These are phyloP conservation scores for Danaus plexippus DNA, from an alignment of 1,140 invertebrate genomes.

Conservation along the genomic window DNA sequence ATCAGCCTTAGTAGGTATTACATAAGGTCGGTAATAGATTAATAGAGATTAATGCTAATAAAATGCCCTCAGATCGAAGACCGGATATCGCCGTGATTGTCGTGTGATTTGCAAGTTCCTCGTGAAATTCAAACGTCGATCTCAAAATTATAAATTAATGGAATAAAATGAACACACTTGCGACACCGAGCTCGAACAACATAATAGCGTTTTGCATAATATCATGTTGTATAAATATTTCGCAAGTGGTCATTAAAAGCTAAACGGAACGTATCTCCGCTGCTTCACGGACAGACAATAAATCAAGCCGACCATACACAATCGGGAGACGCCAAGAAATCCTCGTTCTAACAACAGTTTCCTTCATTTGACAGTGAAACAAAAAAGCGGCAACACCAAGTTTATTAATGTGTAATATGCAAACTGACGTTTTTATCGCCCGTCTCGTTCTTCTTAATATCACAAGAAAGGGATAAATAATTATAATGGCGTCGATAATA, in stretches of 20 bases:
- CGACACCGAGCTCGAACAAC: neutral
- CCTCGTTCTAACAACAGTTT: too few relatives aligned
- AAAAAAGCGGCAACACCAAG: constrained; percentile 5
- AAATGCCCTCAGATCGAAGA: constrained; percentile 26
- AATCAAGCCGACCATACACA: neutral
- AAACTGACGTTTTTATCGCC: constrained; percentile 17
- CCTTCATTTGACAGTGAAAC: neutral
- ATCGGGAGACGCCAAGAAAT: too few relatives aligned
- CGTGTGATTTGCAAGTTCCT: constrained; percentile 24
- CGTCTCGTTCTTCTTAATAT: constrained; percentile 6
- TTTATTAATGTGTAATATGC: constrained; percentile 34
- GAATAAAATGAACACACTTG: constrained; percentile 6
- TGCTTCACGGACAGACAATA: constrained; percentile 3
- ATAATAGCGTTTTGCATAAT: constrained; percentile 11
- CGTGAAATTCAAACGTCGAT: constrained; percentile 14
- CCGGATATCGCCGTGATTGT: constrained; percentile 30
- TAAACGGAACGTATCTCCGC: constrained; percentile 21
- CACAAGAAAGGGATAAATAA: too few relatives aligned
- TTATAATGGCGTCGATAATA: too few relatives aligned
- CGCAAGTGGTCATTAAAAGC: constrained; percentile 9
- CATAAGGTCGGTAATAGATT: too few relatives aligned
- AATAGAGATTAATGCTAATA: constrained; percentile 1
- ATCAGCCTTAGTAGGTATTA: too few relatives aligned
- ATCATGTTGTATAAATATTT: constrained; percentile 14
- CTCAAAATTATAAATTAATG: constrained; percentile 1